These are phyloP conservation scores for Potorous gilbertii DNA, from an alignment of 2,797 vertebrate species.

Conservation along the genomic window DNA sequence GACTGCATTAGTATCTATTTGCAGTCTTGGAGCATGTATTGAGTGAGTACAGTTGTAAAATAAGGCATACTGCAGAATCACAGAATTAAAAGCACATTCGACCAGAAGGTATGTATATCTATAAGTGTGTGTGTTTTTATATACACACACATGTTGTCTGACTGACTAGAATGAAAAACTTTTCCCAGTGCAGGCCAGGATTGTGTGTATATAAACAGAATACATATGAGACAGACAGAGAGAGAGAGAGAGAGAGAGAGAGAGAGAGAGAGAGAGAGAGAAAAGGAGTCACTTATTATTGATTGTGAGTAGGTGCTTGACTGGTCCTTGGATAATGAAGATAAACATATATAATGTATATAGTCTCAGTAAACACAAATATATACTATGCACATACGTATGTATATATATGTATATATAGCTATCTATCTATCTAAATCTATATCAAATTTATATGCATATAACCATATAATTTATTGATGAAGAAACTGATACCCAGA, in stretches of 20 bases:
- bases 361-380: neutral
- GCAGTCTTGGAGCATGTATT: neutral
- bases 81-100: neutral
- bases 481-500: neutral
- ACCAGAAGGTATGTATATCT: neutral
- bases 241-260: no score
- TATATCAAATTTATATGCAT: neutral
- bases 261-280: neutral
- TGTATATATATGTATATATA: neutral
- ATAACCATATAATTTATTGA: neutral
- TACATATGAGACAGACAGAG: no score
- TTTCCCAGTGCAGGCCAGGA: neutral
- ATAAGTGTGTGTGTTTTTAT: neutral
- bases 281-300: neutral
- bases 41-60: neutral
- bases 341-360: neutral
- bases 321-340: neutral
- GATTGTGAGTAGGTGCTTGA: neutral
- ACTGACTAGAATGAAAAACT: neutral
- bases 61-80: neutral
- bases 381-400: neutral
- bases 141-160: neutral
- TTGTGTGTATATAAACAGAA: neutral
- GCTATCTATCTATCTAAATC: neutral
- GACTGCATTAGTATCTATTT: neutral